phyloP scores from a whole-genome alignment of 2,113 vertebrate genomes.

The Nibea coibor region DNA sequence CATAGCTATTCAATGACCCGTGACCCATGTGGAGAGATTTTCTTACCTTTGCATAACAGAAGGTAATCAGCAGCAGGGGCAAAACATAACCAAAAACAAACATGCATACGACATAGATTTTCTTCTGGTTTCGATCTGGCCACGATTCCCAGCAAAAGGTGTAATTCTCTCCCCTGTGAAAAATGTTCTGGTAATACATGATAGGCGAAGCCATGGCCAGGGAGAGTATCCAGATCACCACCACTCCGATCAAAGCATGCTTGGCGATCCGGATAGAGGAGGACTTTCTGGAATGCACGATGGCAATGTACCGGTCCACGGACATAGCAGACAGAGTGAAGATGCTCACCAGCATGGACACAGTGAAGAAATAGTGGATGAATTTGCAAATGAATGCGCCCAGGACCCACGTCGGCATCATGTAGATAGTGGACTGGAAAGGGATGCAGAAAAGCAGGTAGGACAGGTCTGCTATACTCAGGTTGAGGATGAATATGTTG shows the following conservation, averaged over 20 bases:
- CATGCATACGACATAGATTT: constrained; percentile 92
- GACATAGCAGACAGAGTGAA: constrained; percentile 97
- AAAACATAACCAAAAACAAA: constrained; percentile 96
- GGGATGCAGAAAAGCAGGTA: constrained; percentile 98
- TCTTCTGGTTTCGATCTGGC: constrained; percentile 88
- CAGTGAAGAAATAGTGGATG: constrained; percentile 95
- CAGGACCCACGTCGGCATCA: constrained; percentile 92
- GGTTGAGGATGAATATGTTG: constrained; percentile 96
- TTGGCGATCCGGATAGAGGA: constrained; percentile 88
- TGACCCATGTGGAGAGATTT: neutral
- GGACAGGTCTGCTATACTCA: constrained; percentile 95
- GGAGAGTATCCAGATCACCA: constrained; percentile 93
- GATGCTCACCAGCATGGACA: constrained; percentile 98
- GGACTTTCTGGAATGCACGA: constrained; percentile 95
- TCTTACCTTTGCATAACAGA: constrained; percentile 97
- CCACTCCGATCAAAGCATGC: constrained; percentile 89
- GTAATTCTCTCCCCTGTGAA: constrained; percentile 85
- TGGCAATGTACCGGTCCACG: constrained; percentile 96
- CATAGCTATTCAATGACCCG: neutral
- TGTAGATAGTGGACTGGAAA: constrained; percentile 95
- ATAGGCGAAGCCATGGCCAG: constrained; percentile 93
- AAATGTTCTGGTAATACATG: constrained; percentile 91
- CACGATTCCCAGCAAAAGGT: constrained; percentile 97
- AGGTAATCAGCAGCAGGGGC: constrained; percentile 94
- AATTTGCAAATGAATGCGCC: constrained; percentile 97